Evolutionary conservation across 2,888 invertebrate genomes (phyloP).

Genomic region (Melanchra persicariae): DNA sequence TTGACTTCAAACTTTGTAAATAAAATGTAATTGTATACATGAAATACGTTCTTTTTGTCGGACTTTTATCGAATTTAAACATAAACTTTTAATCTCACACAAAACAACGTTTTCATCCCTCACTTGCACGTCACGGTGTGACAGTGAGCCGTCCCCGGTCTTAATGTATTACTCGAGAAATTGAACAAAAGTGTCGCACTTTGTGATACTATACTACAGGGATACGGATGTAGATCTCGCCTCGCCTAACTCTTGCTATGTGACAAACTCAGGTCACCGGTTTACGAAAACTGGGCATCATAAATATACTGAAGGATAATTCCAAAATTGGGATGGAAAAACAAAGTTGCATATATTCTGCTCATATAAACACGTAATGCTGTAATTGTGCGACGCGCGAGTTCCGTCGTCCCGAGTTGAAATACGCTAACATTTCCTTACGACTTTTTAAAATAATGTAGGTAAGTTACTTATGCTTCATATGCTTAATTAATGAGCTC

Average conservation of each 20-base stretch:
- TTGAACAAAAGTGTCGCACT: constrained; percentile 55
- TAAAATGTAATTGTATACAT: neutral
- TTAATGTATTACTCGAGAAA: constrained; percentile 57
- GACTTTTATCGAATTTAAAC: neutral
- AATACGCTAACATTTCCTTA: neutral
- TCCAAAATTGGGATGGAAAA: neutral
- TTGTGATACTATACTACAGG: constrained; percentile 16
- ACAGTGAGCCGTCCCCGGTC: constrained; percentile 20
- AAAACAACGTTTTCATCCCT: neutral
- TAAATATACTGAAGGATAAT: neutral
- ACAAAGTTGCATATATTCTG: no score
- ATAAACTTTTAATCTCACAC: neutral
- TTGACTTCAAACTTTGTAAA: constrained; percentile 2
- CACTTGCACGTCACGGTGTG: constrained; percentile 28
- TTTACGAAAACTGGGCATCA: neutral
- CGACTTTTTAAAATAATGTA: neutral
- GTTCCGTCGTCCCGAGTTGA: no score
- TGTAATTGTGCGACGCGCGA: no score
- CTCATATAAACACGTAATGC: no score
- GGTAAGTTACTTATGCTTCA: no score
- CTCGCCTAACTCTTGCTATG: neutral
- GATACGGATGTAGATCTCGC: neutral
- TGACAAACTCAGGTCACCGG: neutral
- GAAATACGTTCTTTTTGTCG: constrained; percentile 11
- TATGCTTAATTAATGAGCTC: neutral